phyloP scores from a whole-genome alignment of 2,797 vertebrate species.

The Macropus fuliginosus region DNA sequence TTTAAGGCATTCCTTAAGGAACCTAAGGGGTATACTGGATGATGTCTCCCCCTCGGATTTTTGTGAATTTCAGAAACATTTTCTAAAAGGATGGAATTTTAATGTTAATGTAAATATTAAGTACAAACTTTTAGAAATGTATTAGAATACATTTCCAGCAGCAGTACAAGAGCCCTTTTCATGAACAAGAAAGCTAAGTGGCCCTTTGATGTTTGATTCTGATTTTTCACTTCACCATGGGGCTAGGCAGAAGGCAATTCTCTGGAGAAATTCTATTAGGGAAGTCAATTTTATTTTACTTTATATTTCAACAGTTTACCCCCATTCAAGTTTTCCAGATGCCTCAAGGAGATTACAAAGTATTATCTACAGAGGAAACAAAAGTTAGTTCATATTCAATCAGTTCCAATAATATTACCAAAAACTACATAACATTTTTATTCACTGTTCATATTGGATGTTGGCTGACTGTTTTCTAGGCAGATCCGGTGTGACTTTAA shows the following conservation, averaged over 20 bases:
- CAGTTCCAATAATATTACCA: slow-evolving; percentile 99
- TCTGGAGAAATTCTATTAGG: not conserved
- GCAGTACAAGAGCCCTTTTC: not conserved
- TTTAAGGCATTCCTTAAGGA: not conserved
- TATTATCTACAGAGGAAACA: slow-evolving; percentile 93
- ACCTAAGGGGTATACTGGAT: not conserved
- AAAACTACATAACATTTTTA: slow-evolving; percentile 81
- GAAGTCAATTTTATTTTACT: not conserved
- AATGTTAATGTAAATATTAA: not conserved
- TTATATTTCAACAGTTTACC: slow-evolving; percentile 34
- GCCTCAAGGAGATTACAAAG: slow-evolving; percentile 96
- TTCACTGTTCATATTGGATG: accelerated
- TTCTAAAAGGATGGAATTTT: not conserved
- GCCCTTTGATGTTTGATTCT: not conserved
- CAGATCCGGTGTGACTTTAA: not conserved
- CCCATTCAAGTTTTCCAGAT: slow-evolving; percentile 94
- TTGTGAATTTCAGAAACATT: not conserved
- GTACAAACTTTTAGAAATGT: not conserved
- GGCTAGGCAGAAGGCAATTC: not conserved
- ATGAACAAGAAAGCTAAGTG: not conserved
- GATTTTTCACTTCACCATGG: not conserved
- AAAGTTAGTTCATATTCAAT: slow-evolving; percentile 96
- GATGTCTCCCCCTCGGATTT: not conserved
- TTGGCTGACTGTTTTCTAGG: not conserved
- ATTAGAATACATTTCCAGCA: not conserved